Evolutionary conservation across 1,140 invertebrate species (phyloP), one percentile per base, ranked within the genome.

Genomic region (Antheraea mylitta): DNA sequence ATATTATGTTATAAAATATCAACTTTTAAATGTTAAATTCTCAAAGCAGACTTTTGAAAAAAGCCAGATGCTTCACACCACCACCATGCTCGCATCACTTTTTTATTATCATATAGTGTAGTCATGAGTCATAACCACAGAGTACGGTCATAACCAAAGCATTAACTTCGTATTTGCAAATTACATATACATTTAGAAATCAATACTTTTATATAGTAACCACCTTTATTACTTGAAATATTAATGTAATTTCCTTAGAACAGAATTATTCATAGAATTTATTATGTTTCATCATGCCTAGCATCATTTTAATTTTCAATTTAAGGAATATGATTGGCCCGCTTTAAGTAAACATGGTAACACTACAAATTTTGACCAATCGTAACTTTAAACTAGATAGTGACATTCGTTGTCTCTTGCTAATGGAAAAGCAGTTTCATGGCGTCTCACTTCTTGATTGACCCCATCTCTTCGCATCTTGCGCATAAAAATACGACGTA

Each of bases 401-500:
- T 63, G 30, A n/a, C 61, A 30, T 63, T 63, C 19, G 16, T 36
- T 37, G 61, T 13, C 19, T 61, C 18, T 19, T 61, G 59, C 37
- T 18, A 6, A 19, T 65, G 64, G n/a, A 65, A 45, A 48, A 64
- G 42, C 19, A 65, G 45, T 65, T 65, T 48, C n/a, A 65, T 63
- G 61, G 65, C 68, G 36, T 66, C 66, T 71, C 64, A 62, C 64
- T 63, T 18, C 45, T 45, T 65, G 64, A 65, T 58, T 58, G 64
- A 48, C 64, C 58, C 65, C 36, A 53, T 37, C 22, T 59, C 48
- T 19, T 66, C 66, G 42, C 48, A 58, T 64, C 48, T 59, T 69
- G 63, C 36, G 71, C 64, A 67, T 67, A 71, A 30, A 74, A 65
- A 64, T 67, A 60, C 30, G 63, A 60, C 72, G 70, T 72, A 72